Base-by-base conservation (phyloP, 2,888 invertebrate species). In the Deilephila porcellus region DNA sequence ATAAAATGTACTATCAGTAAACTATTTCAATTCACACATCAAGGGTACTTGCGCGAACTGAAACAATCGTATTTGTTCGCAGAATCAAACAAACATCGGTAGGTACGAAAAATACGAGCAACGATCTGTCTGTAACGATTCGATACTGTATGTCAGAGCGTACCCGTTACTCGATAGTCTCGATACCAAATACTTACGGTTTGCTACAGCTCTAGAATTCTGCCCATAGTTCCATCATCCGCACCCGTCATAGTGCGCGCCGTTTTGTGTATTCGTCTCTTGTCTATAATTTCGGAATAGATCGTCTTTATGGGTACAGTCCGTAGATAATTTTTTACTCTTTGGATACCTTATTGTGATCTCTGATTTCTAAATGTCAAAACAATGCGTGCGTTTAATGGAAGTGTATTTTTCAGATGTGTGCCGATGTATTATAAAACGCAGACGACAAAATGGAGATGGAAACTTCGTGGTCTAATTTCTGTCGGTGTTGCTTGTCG, bases 251-350 rank as follows among this genome's bases (percentile, higher is more conserved):
- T 45, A 45, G 45, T 45, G 45, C 45, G 45, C 89, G 91, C 94
- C 93, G 94, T 93, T 91, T 93, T 92, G 87, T 82, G 84, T 84
- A 83, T 85, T 86, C 85, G 86, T 90, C 88, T 90, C 89, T 93
- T 93, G 94, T 95, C 94, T 94, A 94, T 93, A 91, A 91, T 91
- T 92, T 89, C 90, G 74, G 87, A 89, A 92, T 94, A 93, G 93
- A 91, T 91, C 88, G 89, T 88, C 89, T 93, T 93, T 94, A 93
- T 93, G 94, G 91, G 87, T 90, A 91, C 88, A 93, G 92, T 92
- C 94, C 93, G 95, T 95, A 94, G 95, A 95, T 95, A 93, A 94
- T 93, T 91, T 91, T 71, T 91, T 93, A 90, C 93, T 94, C 94
- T 94, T 93, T 94, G 94, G 93, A 89, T 86, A 85, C 82, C 79